Evolutionary conservation across 2,888 invertebrate genomes (phyloP).

Genomic region (Cosmorhoe ocellata): DNA sequence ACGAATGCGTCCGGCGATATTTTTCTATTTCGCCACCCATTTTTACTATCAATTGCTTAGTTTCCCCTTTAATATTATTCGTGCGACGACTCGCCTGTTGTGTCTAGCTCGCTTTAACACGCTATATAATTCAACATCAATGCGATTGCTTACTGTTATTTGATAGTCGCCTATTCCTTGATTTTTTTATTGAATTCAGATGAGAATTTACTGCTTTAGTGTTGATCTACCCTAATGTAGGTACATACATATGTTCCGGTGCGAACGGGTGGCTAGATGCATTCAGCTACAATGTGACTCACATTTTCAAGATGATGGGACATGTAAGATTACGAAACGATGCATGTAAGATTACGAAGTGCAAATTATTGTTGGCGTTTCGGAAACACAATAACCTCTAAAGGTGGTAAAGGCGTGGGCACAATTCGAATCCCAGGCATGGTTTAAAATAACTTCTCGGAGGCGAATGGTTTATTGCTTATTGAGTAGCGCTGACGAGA

Average conservation of each 20-base stretch:
- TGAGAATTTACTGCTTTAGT: conserved; percentile 5
- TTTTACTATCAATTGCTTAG: conserved; percentile 81
- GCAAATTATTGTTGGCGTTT: conserved; percentile 56
- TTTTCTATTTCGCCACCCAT: conserved; percentile 79
- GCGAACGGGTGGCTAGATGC: conserved; percentile 15
- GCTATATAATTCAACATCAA: conserved; percentile 32
- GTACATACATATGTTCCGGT: too few species aligned
- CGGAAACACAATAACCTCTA: conserved; percentile 79
- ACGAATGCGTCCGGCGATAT: conserved; percentile 78
- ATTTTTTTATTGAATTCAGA: conserved; percentile 25
- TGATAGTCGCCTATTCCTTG: conserved; percentile 20
- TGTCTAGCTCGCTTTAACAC: conserved; percentile 40
- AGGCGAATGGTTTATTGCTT: conserved; percentile 81
- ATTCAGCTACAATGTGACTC: conserved; percentile 15
- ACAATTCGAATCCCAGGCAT: conserved; percentile 65
- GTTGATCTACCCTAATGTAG: conserved; percentile 12
- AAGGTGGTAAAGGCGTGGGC: conserved; percentile 77
- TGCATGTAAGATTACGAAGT: conserved; percentile 30
- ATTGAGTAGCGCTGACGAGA: conserved; percentile 79
- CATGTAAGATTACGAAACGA: conserved; percentile 20
- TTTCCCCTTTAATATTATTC: conserved; percentile 78
- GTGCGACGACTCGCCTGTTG: conserved; percentile 50
- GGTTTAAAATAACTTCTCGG: conserved; percentile 78
- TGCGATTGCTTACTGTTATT: conserved; percentile 26
- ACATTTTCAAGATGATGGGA: conserved; percentile 13